Percentiles rank a stretch among this genome's conserved stretches.
These are phyloP conservation scores for Neoascia interrupta DNA, from an alignment of 2,888 invertebrate genomes.

Conservation along the genomic window DNA sequence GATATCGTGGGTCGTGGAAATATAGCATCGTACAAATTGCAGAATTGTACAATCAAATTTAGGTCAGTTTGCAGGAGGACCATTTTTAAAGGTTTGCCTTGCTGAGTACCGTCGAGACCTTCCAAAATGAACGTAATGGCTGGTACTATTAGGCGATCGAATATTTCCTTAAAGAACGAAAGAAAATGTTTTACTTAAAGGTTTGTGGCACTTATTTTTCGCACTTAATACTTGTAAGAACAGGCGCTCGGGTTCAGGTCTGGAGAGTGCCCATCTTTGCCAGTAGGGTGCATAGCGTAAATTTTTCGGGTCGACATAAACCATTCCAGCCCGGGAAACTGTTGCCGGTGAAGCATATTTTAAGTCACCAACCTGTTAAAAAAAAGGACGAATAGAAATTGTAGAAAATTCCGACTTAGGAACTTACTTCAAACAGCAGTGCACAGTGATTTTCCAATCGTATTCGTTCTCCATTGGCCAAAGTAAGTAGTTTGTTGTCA, in stretches of 20 bases:
- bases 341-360: slow-evolving; percentile 96
- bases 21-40: slow-evolving; percentile 88
- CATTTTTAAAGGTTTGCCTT: slow-evolving; percentile 87
- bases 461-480: slow-evolving; percentile 94
- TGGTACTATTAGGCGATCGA: slow-evolving; percentile 87
- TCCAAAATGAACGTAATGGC: slow-evolving; percentile 87
- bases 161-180: slow-evolving; percentile 80
- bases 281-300: slow-evolving; percentile 92
- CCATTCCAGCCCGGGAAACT: slow-evolving; percentile 95
- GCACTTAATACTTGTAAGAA: slow-evolving; percentile 75
- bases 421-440: slow-evolving; percentile 88
- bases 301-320: slow-evolving; percentile 95
- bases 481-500: slow-evolving; percentile 92
- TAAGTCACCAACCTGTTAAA: slow-evolving; percentile 87
- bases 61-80: slow-evolving; percentile 92
- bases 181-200: neutral
- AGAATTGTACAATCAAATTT: slow-evolving; percentile 92
- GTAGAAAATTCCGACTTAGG: neutral
- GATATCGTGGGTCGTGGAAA: slow-evolving; percentile 79
- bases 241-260: slow-evolving; percentile 81
- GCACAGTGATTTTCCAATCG: slow-evolving; percentile 90
- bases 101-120: slow-evolving; percentile 86
- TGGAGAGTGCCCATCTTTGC: slow-evolving; percentile 87
- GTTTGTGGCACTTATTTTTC: neutral
- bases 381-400: neutral